These are phyloP conservation scores for Cyphotilapia sp. DNA, from an alignment of 2,113 vertebrate genomes.

Conservation along the genomic window DNA sequence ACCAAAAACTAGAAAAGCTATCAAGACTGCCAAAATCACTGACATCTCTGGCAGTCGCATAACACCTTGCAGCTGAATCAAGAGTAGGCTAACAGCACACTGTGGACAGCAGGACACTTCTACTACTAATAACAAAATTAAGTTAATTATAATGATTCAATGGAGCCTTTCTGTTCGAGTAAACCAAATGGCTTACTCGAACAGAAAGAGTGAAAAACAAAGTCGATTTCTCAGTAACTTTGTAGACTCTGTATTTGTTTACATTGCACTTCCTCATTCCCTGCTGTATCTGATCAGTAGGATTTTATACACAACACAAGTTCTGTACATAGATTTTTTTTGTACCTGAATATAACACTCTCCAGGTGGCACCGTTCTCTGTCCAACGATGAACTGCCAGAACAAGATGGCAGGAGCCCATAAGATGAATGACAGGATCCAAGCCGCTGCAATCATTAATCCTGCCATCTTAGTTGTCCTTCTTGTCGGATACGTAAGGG, in stretches of 20 bases:
- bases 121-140: not conserved
- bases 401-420: constrained; percentile 98
- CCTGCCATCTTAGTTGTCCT: constrained; percentile 98
- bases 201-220: not conserved
- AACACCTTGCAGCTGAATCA: not conserved
- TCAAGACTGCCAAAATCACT: not conserved
- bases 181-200: not conserved
- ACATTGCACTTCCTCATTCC: not conserved
- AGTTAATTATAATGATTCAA: not conserved
- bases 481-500: constrained; percentile 87
- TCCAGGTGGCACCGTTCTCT: constrained; percentile 84
- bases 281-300: not conserved
- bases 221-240: not conserved
- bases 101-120: not conserved
- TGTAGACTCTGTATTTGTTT: not conserved
- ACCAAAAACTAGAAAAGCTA: not conserved
- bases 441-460: constrained; percentile 92
- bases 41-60: not conserved
- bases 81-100: not conserved
- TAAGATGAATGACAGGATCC: constrained; percentile 96
- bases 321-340: not conserved
- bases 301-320: not conserved
- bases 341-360: constrained; percentile 86
- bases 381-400: constrained; percentile 97
- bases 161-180: accelerated